phyloP scores from a whole-genome alignment of 2,888 invertebrate species.

The Latrodectus hesperus region DNA sequence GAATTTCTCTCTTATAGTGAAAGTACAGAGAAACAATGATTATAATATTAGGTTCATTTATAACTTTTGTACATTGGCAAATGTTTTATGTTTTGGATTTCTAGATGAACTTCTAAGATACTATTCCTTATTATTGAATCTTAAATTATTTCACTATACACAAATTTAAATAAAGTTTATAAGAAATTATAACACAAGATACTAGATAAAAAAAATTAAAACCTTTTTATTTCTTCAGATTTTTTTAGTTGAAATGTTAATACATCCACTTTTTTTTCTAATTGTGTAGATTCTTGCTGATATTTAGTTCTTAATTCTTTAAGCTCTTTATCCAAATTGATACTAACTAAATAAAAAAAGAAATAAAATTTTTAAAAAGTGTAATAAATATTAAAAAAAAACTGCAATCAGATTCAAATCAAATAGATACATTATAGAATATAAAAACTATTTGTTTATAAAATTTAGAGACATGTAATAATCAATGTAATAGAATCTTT shows the following conservation, averaged over 20 bases:
- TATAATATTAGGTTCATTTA: too few species aligned
- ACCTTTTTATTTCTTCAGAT: slow-evolving; percentile 30
- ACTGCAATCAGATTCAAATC: background rate
- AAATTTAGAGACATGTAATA: background rate
- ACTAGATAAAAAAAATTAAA: background rate
- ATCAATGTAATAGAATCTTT: background rate
- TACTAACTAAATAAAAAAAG: slow-evolving; percentile 37
- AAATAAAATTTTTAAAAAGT: background rate
- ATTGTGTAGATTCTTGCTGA: slow-evolving; percentile 47
- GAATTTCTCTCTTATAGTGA: too few species aligned
- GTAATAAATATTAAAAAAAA: background rate
- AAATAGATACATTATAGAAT: background rate
- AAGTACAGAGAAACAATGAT: too few species aligned
- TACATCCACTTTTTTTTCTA: slow-evolving; percentile 49
- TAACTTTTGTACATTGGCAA: too few species aligned
- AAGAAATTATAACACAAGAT: background rate
- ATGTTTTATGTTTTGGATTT: too few species aligned
- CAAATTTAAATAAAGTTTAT: background rate
- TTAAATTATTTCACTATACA: background rate
- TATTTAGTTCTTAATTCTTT: slow-evolving; percentile 45
- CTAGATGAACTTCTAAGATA: too few species aligned
- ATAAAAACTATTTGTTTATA: background rate
- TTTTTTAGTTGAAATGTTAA: slow-evolving; percentile 41
- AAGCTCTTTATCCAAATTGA: slow-evolving; percentile 46
- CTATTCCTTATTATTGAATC: too few species aligned